Evolutionary conservation across 2,113 vertebrate genomes (phyloP).

Genomic region (Barbus barbus): DNA sequence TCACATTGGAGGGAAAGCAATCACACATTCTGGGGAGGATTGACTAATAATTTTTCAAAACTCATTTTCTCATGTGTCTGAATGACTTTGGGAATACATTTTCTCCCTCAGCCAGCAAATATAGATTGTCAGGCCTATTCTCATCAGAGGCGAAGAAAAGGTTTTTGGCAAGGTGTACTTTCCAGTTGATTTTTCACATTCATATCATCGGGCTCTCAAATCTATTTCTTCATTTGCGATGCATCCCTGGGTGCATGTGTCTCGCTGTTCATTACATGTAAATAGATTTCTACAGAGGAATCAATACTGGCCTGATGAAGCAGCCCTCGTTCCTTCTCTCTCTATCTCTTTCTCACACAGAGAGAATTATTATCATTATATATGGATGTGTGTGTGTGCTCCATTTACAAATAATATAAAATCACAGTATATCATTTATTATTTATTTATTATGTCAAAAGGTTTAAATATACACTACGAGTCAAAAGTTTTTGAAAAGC

Average conservation of each 20-base stretch:
- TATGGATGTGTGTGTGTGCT: not conserved
- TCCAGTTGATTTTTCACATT: conserved; percentile 43
- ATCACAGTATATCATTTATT: too few species aligned
- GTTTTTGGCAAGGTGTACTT: conserved; percentile 9
- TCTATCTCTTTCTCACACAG: too few species aligned
- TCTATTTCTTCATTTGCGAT: conserved; percentile 2
- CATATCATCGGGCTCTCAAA: conserved; percentile 14
- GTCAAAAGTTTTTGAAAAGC: too few species aligned
- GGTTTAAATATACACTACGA: too few species aligned
- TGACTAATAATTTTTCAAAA: conserved; percentile 46
- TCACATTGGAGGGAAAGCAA: not conserved
- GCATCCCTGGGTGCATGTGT: conserved; percentile 1
- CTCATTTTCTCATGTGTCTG: conserved; percentile 3
- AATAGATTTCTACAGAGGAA: conserved; percentile 44
- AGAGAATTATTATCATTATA: not conserved
- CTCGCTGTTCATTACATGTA: conserved; percentile 44
- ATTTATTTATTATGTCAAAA: too few species aligned
- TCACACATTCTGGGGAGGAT: conserved; percentile 3
- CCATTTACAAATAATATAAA: too few species aligned
- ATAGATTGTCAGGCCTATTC: not conserved
- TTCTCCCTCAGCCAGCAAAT: not conserved
- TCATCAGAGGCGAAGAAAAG: conserved; percentile 1
- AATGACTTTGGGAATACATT: conserved; percentile 25
- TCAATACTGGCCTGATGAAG: conserved; percentile 36
- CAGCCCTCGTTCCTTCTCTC: not conserved